Base-by-base conservation (phyloP, 2,797 vertebrate species). In the Octomys mimax region DNA sequence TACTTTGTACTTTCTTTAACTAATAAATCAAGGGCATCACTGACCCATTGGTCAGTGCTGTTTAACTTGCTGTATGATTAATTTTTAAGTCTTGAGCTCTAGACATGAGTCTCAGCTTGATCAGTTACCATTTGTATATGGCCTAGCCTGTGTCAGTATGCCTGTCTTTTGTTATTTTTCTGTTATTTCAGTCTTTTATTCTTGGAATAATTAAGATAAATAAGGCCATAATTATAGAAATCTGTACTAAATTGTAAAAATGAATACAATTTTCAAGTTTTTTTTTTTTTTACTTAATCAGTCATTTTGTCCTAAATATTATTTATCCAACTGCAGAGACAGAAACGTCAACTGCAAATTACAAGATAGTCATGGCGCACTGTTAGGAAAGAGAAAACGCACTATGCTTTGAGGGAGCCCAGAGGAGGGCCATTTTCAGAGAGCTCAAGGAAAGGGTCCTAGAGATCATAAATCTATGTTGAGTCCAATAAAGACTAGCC, bases 41-140 rank as follows among this genome's bases (percentile, higher is more conserved):
- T 62, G 28, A 93, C 39, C 78, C n/a, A 70, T 31, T 73, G 42
- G 21, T 70, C 70, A 68, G 66, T 46, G 42, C 24, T 85, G 19
- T 81, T 84, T 57, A 93, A 52, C 42, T 66, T 42, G 62, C 7
- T 21, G 7, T 33, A 26, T 82, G 82, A 24, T 24, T 13, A 39
- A 91, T 82, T 49, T 54, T 57, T 82, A 77, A 75, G 11, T 61
- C 3, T 73, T 73, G n/a, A 91, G 31, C 28, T 22, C 22, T 91
- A 42, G 70, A 64, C 42, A 26, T 10, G 7, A 83, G 22, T 33
- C 49, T 89, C 22, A 87, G 24, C 77, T 68, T 70, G 31, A 64
- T 16, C 33, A 57, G 31, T 36, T 31, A 39, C 5, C 70, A 78
- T 28, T 46, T 49, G 42, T 42, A 36, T n/a, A 4, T 82, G 71